Evolutionary conservation across 2,888 invertebrate genomes (phyloP), one percentile per base, ranked within the genome.

Genomic region (Nycteola revayana): DNA sequence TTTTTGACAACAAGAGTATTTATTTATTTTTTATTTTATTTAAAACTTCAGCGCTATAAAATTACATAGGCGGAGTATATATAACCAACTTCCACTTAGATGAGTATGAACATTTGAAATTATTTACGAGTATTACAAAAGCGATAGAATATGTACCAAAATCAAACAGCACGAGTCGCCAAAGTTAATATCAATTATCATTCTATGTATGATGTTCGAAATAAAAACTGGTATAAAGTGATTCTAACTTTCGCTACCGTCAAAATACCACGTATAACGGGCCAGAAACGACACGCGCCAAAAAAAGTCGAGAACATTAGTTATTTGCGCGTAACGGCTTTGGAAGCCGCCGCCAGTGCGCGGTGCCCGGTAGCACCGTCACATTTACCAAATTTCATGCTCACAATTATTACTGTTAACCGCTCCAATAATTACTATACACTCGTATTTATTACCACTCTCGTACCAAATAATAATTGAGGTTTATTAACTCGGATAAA

Each of bases 271-370:
- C 77, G 68, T 70, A 78, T 85, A 86, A 84, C 82, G 85, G 85
- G 74, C 51, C 71, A 21, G 60, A 70, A 75, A 71, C 75, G 77
- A 81, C 85, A 83, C 86, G 84, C 75, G 85, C 85, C 83, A 81
- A 84, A 87, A 84, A 84, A 72, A 74, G 73, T 73, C 66, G 65
- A 58, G 60, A 58, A 61, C 66, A 71, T 80, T 75, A 67, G 75
- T 75, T 79, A 75, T 82, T 77, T 72, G 76, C 83, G 85, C 85
- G 86, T 86, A 87, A 86, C 86, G 85, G 86, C 78, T 64, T 66
- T 84, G 69, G 85, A 84, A 85, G 86, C 83, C 9, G 27, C 34
- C 4, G 18, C 18, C 18, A 6, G 18, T 18, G 10, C 14, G 46
- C 43, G 45, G 58, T 55, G 63, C 63, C 64, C 68, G 66, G 78